Conservation (phyloP, 1,140 invertebrate genomes). For the Hylyphantes graminicola region DNA sequence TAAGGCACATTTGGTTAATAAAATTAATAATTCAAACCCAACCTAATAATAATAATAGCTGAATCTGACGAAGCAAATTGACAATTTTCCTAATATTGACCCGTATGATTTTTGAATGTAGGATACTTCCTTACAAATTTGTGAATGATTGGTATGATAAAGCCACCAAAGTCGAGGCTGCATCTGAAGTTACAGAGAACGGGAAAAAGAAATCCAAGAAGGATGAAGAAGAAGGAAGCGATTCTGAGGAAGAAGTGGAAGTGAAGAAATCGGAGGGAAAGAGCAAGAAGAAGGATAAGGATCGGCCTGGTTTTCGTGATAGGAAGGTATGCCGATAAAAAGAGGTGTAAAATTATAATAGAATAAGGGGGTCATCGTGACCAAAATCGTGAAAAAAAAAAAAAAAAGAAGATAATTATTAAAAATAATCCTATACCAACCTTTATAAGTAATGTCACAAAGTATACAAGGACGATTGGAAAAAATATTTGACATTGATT, state of each 20-base stretch:
- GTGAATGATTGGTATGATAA: neutral
- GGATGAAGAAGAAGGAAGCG: constrained; percentile 27
- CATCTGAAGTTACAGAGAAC: constrained; percentile 37
- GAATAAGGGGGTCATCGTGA: no score
- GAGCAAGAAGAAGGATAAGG: constrained; percentile 52
- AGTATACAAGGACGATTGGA: no score
- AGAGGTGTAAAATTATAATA: neutral
- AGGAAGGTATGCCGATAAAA: constrained; percentile 33
- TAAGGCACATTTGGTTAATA: no score
- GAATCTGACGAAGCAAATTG: no score
- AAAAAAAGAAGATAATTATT: no score
- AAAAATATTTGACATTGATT: no score
- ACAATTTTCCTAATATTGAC: neutral
- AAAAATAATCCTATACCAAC: no score
- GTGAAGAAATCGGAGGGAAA: constrained; percentile 16
- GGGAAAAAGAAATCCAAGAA: constrained; percentile 23
- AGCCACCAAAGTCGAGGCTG: constrained; percentile 33
- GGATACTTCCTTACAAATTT: neutral
- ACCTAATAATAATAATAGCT: no score
- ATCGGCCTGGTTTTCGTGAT: constrained; percentile 59
- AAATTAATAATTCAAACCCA: no score
- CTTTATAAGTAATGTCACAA: no score
- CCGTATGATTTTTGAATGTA: constrained; percentile 2
- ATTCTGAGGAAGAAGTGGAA: constrained; percentile 30
- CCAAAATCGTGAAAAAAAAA: no score